Conservation (phyloP, 1,140 invertebrate genomes). For the Scaptomyza graminum region DNA sequence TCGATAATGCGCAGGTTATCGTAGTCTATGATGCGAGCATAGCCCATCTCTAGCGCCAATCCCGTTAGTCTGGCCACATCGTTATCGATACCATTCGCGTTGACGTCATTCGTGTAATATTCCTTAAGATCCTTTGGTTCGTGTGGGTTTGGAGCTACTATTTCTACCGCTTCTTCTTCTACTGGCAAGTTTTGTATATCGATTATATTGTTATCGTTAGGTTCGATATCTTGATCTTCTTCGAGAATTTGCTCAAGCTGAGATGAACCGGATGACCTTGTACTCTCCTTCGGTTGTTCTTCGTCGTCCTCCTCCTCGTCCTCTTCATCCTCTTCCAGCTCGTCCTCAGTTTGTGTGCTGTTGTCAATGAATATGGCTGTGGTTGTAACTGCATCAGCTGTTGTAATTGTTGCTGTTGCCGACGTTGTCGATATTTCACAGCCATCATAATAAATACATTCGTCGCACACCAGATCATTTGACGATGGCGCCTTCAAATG, state of each 20-base stretch:
- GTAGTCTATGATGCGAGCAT: slow-evolving; percentile 77
- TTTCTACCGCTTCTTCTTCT: slow-evolving; percentile 1
- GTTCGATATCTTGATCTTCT: slow-evolving; percentile 32
- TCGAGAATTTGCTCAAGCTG: slow-evolving; percentile 47
- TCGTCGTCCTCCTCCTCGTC: slow-evolving; percentile 24
- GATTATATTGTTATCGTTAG: neutral
- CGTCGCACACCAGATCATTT: slow-evolving; percentile 55
- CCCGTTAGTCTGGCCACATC: slow-evolving; percentile 52
- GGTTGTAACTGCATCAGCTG: slow-evolving; percentile 12
- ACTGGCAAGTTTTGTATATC: slow-evolving; percentile 11
- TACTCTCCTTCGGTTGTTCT: neutral
- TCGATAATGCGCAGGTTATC: slow-evolving; percentile 79
- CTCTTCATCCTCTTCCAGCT: slow-evolving; percentile 14
- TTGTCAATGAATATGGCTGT: slow-evolving; percentile 68
- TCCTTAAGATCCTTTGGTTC: neutral
- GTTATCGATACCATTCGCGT: slow-evolving; percentile 31
- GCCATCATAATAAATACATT: slow-evolving; percentile 59
- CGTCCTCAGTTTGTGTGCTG: slow-evolving; percentile 65
- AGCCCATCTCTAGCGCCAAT: slow-evolving; percentile 59
- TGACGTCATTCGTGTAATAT: neutral
- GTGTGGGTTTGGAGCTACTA: neutral
- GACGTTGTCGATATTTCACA: slow-evolving; percentile 12
- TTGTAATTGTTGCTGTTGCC: slow-evolving; percentile 8
- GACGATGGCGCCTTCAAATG: slow-evolving; percentile 42
- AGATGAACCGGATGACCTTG: neutral